Evolutionary conservation across 2,888 invertebrate genomes (phyloP).

Genomic region (Pseudococcus viburni): DNA sequence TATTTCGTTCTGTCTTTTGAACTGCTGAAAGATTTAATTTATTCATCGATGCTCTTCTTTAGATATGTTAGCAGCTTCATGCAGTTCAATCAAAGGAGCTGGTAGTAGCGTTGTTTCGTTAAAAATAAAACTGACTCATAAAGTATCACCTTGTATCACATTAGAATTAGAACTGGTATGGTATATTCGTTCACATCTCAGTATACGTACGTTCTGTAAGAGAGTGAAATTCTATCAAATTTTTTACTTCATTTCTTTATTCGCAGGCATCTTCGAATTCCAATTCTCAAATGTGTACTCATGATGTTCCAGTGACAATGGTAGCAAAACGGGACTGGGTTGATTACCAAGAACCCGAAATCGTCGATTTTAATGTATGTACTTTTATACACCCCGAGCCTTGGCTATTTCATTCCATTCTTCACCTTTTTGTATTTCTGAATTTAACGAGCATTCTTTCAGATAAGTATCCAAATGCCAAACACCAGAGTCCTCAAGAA

Average conservation of each 20-base stretch:
- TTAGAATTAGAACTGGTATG: slow-evolving; percentile 88
- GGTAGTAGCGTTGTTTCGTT: slow-evolving; percentile 78
- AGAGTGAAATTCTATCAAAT: not conserved
- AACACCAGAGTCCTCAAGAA: slow-evolving; percentile 82
- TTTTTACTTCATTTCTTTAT: not conserved
- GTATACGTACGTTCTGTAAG: not conserved
- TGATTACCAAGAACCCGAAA: slow-evolving; percentile 81
- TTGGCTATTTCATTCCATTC: not conserved
- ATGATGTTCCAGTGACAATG: slow-evolving; percentile 87
- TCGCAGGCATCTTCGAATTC: slow-evolving; percentile 73
- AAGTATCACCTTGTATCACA: slow-evolving; percentile 89
- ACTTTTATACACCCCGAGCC: not conserved
- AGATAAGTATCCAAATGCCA: slow-evolving; percentile 86
- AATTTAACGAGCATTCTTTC: slow-evolving; percentile 70
- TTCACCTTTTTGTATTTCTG: not conserved
- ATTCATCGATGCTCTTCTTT: slow-evolving; percentile 63
- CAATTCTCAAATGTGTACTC: slow-evolving; percentile 80
- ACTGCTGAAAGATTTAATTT: not conserved
- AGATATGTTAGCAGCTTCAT: slow-evolving; percentile 81
- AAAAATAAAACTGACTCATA: slow-evolving; percentile 91
- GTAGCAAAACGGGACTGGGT: slow-evolving; percentile 83
- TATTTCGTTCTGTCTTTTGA: not conserved
- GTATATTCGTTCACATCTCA: slow-evolving; percentile 67
- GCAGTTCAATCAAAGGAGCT: slow-evolving; percentile 78
- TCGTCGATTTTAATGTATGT: slow-evolving; percentile 83